Evolutionary conservation across 2,113 vertebrate genomes (phyloP).

Genomic region (Nycticorax nycticorax): DNA sequence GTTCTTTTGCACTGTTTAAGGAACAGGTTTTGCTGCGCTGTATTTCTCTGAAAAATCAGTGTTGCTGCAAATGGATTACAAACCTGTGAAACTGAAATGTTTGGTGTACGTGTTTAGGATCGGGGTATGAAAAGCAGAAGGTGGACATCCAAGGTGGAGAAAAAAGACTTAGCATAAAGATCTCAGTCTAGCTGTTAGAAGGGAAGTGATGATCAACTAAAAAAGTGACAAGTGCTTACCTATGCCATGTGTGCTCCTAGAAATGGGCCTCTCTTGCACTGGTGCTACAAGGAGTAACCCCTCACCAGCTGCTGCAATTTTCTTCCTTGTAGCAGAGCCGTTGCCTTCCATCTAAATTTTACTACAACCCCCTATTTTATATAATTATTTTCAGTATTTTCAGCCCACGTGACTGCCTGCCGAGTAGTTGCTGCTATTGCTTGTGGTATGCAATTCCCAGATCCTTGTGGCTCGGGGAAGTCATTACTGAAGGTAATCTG

Average conservation of each 20-base stretch:
- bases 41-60: neutral
- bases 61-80: neutral
- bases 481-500: neutral
- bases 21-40: neutral
- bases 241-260: neutral
- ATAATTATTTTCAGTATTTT: neutral
- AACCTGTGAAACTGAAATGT: neutral
- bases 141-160: neutral
- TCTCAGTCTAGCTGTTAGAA: neutral
- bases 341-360: neutral
- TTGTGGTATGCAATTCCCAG: neutral
- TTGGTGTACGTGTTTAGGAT: neutral
- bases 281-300: accelerated
- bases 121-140: neutral
- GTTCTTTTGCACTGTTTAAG: neutral
- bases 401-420: neutral
- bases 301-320: neutral
- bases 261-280: neutral
- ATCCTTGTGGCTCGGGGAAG: too few species aligned
- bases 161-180: neutral
- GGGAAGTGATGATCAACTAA: neutral
- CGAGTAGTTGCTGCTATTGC: neutral
- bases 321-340: neutral
- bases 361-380: neutral
- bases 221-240: too few species aligned